phyloP scores from a whole-genome alignment of 2,888 invertebrate genomes.

The Blastobasis lacticolella region DNA sequence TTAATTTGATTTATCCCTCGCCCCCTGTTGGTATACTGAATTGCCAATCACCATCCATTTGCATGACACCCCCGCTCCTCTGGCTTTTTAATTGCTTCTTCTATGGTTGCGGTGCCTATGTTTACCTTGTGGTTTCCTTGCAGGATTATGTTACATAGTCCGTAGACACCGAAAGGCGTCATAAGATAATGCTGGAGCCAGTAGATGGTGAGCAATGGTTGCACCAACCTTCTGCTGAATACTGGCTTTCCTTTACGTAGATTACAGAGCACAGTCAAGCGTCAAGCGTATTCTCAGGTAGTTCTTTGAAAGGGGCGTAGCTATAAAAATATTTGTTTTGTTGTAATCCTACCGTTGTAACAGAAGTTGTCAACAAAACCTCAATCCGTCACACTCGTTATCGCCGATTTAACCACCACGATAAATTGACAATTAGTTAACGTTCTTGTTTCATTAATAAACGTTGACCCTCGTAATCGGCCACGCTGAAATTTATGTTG shows the following conservation, averaged over 20 bases:
- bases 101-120: slow-evolving; percentile 38
- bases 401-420: no score
- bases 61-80: slow-evolving; percentile 33
- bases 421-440: no score
- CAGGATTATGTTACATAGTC: slow-evolving; percentile 15
- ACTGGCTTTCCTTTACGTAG: slow-evolving; percentile 3
- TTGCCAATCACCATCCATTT: slow-evolving; percentile 17
- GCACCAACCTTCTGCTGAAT: background rate
- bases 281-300: background rate
- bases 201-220: background rate
- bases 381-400: no score
- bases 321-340: background rate
- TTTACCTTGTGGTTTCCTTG: slow-evolving; percentile 29
- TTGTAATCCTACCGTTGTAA: no score
- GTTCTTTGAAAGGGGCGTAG: slow-evolving; percentile 2
- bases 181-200: background rate
- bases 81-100: slow-evolving; percentile 31
- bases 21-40: slow-evolving; percentile 19
- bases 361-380: no score
- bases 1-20: slow-evolving; percentile 25
- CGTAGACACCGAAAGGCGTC: no score
- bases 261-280: slow-evolving; percentile 13
- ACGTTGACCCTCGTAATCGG: no score
- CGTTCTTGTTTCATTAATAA: no score
- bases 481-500: no score